phyloP scores from a whole-genome alignment of 2,888 invertebrate species.

The Entomobrya multifasciata region DNA sequence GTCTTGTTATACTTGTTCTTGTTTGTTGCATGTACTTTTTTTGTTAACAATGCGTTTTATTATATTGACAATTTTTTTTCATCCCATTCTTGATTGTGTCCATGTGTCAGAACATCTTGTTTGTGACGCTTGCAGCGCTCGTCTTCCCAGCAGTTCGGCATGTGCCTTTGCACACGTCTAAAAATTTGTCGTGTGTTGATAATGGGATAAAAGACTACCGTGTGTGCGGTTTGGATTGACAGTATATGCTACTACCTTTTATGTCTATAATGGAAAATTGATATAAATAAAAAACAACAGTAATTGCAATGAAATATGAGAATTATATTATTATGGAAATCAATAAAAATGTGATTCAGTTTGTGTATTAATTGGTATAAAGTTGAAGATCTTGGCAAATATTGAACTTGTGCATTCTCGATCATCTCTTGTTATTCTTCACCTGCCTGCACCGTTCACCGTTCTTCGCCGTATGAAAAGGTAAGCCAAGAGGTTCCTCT shows the following conservation, averaged over 20 bases:
- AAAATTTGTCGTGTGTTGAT: slow-evolving; percentile 39
- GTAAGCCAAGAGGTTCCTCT: slow-evolving; percentile 7
- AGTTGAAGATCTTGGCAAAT: slow-evolving; percentile 25
- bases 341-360: neutral
- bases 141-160: slow-evolving; percentile 14
- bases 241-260: neutral
- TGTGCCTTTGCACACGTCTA: neutral
- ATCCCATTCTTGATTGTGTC: neutral
- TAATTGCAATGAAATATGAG: slow-evolving; percentile 15
- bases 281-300: neutral
- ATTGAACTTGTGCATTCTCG: neutral
- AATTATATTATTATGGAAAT: neutral
- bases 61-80: no score
- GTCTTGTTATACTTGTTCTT: no score
- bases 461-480: neutral
- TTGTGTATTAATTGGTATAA: neutral
- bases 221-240: no score
- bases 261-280: neutral
- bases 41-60: slow-evolving; percentile 23
- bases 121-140: neutral
- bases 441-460: neutral
- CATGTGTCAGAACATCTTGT: slow-evolving; percentile 5
- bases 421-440: no score
- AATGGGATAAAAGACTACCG: slow-evolving; percentile 39
- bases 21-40: no score